Evolutionary conservation across 2,113 vertebrate genomes (phyloP).

Genomic region (Oreochromis tanganicae): DNA sequence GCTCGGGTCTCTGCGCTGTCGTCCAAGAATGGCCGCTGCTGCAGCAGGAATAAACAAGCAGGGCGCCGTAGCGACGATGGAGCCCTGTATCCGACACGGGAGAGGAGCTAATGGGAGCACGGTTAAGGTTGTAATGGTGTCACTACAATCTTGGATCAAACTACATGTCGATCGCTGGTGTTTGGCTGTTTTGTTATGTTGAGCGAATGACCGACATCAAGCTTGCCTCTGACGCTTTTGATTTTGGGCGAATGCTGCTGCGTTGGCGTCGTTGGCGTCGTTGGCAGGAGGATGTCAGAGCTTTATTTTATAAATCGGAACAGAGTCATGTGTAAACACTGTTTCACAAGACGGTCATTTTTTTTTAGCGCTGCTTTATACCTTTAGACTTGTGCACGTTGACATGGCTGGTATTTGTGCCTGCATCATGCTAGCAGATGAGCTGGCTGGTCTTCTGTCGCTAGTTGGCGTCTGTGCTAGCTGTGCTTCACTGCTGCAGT

Average conservation of each 20-base stretch:
- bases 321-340: background rate
- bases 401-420: background rate
- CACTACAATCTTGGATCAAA: too few relatives aligned
- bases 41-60: slow-evolving; percentile 82
- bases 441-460: background rate
- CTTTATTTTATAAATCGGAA: background rate
- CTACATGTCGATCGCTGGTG: background rate
- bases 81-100: slow-evolving; percentile 74
- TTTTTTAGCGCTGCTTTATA: background rate
- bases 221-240: slow-evolving; percentile 5
- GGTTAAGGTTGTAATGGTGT: slow-evolving; percentile 80
- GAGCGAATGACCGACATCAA: background rate
- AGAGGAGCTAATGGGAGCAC: slow-evolving; percentile 53
- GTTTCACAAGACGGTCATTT: accelerated
- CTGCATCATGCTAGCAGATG: background rate
- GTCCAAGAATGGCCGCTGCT: slow-evolving; percentile 78
- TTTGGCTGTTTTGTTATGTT: background rate
- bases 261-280: slow-evolving; percentile 52
- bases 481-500: background rate
- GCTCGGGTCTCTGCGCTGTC: slow-evolving; percentile 13
- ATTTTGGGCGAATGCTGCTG: slow-evolving; percentile 26
- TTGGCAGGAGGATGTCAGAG: background rate
- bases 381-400: background rate
- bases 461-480: background rate
- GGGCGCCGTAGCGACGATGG: slow-evolving; percentile 64